Evolutionary conservation across 2,888 invertebrate species (phyloP).

Genomic region (Cartodere bifasciata): DNA sequence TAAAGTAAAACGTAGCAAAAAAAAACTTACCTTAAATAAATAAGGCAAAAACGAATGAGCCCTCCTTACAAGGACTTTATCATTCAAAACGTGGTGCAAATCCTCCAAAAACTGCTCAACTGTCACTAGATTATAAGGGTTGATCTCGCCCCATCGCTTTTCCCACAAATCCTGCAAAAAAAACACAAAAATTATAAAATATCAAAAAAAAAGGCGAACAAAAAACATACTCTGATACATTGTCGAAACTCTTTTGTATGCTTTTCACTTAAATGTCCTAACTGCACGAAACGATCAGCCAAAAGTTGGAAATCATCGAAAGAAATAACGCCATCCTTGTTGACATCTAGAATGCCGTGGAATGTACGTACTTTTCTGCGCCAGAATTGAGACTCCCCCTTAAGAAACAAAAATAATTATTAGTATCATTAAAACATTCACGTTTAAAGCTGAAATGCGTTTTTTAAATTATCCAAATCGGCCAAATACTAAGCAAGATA

Average conservation of each 20-base stretch:
- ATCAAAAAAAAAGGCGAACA: conserved; percentile 5
- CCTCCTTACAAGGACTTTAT: conserved; percentile 57
- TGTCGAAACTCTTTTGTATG: conserved; percentile 56
- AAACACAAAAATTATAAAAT: conserved; percentile 6
- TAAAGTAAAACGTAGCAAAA: conserved; percentile 3
- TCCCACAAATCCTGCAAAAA: conserved; percentile 58
- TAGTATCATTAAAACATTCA: too few species aligned
- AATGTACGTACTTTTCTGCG: conserved; percentile 75
- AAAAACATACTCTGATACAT: conserved; percentile 49
- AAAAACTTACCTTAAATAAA: conserved; percentile 55
- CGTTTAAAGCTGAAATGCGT: too few species aligned
- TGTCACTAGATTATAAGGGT: conserved; percentile 68
- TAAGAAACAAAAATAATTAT: too few species aligned
- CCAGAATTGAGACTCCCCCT: conserved; percentile 59
- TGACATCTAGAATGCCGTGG: conserved; percentile 70
- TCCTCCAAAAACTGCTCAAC: conserved; percentile 72
- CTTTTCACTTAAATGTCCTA: conserved; percentile 57
- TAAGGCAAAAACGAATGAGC: conserved; percentile 69
- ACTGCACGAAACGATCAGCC: conserved; percentile 57
- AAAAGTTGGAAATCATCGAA: conserved; percentile 69
- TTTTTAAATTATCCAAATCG: too few species aligned
- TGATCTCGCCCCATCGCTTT: conserved; percentile 70
- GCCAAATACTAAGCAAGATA: too few species aligned
- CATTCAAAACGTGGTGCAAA: conserved; percentile 71
- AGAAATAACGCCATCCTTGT: conserved; percentile 75